These are phyloP conservation scores for Troides helena DNA, from an alignment of 2,888 invertebrate species.

Conservation along the genomic window DNA sequence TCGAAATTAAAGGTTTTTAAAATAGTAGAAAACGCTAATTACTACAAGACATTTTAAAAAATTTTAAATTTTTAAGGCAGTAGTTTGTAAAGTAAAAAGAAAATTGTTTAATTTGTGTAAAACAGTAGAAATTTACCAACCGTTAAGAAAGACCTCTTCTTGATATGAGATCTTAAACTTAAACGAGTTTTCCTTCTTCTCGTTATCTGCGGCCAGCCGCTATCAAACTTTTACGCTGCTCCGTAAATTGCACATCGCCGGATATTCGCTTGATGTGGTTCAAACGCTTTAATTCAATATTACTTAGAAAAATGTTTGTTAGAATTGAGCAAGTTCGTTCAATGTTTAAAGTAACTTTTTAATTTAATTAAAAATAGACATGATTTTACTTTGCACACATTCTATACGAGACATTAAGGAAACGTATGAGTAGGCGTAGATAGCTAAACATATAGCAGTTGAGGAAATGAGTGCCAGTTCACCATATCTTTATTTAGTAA, in stretches of 20 bases:
- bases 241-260: conserved; percentile 25
- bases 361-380: too few relatives aligned
- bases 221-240: conserved; percentile 23
- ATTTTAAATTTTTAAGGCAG: background rate
- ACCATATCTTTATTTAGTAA: too few relatives aligned
- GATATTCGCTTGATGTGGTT: conserved; percentile 13
- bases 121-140: conserved; percentile 1
- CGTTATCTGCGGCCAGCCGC: conserved; percentile 20
- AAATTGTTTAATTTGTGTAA: background rate
- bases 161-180: conserved; percentile 20
- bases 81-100: background rate
- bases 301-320: background rate
- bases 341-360: too few relatives aligned
- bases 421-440: too few relatives aligned
- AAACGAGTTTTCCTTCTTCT: conserved; percentile 19
- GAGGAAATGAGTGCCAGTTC: too few relatives aligned
- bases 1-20: too few relatives aligned
- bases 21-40: too few relatives aligned
- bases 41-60: background rate
- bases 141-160: background rate
- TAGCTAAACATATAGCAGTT: too few relatives aligned
- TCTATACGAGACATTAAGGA: too few relatives aligned
- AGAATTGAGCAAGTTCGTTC: background rate
- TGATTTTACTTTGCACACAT: too few relatives aligned
- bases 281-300: conserved; percentile 11